Conservation (phyloP, 2,113 vertebrate species). For the Hoplias malabaricus region DNA sequence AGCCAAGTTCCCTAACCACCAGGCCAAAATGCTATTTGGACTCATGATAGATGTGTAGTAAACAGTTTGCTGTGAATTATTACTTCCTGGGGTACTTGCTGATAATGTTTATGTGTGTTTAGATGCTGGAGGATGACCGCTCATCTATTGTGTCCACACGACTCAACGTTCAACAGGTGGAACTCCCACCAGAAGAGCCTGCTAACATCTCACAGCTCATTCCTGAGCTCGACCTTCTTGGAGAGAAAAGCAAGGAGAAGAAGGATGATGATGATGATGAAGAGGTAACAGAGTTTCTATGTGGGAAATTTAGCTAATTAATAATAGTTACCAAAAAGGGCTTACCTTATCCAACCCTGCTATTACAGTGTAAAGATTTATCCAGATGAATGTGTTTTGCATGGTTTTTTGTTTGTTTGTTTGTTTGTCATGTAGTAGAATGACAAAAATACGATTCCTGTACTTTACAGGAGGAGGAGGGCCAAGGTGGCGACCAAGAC, state of each 20-base stretch:
- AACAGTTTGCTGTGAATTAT: neutral
- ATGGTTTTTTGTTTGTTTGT: neutral
- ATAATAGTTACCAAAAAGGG: too few species aligned
- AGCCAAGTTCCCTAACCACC: too few species aligned
- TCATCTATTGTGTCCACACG: slow-evolving; percentile 70
- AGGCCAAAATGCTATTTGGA: too few species aligned
- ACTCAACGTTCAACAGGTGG: slow-evolving; percentile 88
- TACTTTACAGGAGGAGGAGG: slow-evolving; percentile 86
- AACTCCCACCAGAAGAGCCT: slow-evolving; percentile 90
- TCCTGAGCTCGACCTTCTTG: slow-evolving; percentile 89
- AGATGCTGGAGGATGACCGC: slow-evolving; percentile 60
- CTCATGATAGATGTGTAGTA: neutral
- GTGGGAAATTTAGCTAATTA: neutral
- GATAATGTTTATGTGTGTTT: neutral
- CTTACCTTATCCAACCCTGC: neutral
- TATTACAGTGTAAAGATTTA: neutral
- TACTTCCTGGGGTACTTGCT: neutral
- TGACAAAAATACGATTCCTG: neutral
- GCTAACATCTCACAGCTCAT: slow-evolving; percentile 88
- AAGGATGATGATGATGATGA: slow-evolving; percentile 93
- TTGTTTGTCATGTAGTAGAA: neutral
- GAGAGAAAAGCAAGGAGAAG: slow-evolving; percentile 85
- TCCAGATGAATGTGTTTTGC: neutral
- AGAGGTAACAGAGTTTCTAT: slow-evolving; percentile 68
- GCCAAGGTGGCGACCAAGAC: slow-evolving; percentile 91